Evolutionary conservation across 1,140 invertebrate species (phyloP).

Genomic region (Sminthurinus signatus): DNA sequence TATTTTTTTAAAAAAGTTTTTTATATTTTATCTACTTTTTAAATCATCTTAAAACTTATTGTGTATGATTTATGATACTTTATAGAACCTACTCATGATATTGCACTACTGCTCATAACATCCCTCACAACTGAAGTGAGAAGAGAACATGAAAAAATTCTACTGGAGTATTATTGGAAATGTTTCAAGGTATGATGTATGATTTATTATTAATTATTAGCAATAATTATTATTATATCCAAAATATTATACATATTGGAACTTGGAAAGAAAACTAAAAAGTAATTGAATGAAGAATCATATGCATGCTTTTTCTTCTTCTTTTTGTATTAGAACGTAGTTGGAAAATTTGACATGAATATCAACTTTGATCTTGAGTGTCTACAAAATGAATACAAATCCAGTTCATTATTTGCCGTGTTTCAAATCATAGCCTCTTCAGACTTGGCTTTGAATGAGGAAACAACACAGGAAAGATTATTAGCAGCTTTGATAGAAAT

Average conservation of each 20-base stretch:
- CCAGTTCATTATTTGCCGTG: constrained; percentile 64
- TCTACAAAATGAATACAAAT: constrained; percentile 53
- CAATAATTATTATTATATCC: too few species aligned
- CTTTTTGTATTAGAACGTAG: constrained; percentile 4
- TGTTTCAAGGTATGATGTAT: too few species aligned
- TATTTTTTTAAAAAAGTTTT: too few species aligned
- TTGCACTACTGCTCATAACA: constrained; percentile 65
- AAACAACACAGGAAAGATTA: constrained; percentile 2
- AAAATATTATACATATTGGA: too few species aligned
- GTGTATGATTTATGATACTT: too few species aligned
- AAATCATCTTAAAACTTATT: too few species aligned
- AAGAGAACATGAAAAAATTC: constrained; percentile 52
- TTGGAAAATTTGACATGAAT: constrained; percentile 49
- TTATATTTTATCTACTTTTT: too few species aligned
- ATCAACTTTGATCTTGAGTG: constrained; percentile 7
- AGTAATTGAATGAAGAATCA: too few species aligned
- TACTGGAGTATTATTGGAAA: constrained; percentile 58
- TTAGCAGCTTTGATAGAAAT: constrained; percentile 15
- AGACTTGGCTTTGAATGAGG: constrained; percentile 45
- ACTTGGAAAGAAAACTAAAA: too few species aligned
- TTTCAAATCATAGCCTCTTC: constrained; percentile 69
- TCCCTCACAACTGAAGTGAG: constrained; percentile 62
- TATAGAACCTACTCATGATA: constrained; percentile 46
- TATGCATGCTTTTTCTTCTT: too few species aligned
- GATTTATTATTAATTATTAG: too few species aligned